phyloP scores from a whole-genome alignment of 2,113 vertebrate species.

The Leptobrachium ailaonicum region DNA sequence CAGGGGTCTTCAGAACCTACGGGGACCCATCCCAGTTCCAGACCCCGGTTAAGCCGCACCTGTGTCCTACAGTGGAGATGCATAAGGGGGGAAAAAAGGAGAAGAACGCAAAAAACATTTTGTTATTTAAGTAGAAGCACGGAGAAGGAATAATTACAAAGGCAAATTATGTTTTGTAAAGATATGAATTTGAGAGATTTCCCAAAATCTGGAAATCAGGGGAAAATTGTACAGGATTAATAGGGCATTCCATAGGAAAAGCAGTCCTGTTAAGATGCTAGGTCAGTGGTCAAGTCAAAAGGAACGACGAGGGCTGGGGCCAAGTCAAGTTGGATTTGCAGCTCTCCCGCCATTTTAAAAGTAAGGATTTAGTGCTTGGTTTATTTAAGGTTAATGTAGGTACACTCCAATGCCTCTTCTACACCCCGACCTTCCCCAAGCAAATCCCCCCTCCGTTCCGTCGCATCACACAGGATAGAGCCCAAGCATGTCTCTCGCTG shows the following conservation, averaged over 20 bases:
- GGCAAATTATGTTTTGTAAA: too few species aligned
- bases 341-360: too few species aligned
- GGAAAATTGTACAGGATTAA: too few species aligned
- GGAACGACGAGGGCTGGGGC: too few species aligned
- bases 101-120: not conserved
- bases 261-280: too few species aligned
- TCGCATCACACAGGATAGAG: constrained; percentile 19
- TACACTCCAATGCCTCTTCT: not conserved
- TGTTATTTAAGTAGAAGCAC: too few species aligned
- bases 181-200: too few species aligned
- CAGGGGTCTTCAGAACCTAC: constrained; percentile 20
- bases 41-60: constrained; percentile 36
- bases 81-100: not conserved
- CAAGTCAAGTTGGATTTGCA: too few species aligned
- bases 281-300: too few species aligned
- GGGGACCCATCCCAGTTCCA: constrained; percentile 29
- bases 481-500: constrained; percentile 18
- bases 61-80: constrained; percentile 12
- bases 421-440: not conserved
- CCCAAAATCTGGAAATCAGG: too few species aligned
- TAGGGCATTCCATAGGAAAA: too few species aligned
- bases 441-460: not conserved
- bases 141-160: too few species aligned
- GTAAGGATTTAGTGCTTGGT: not conserved
- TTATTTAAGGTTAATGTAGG: not conserved